Evolutionary conservation across 2,113 vertebrate genomes (phyloP).

Genomic region (Spea bombifrons): DNA sequence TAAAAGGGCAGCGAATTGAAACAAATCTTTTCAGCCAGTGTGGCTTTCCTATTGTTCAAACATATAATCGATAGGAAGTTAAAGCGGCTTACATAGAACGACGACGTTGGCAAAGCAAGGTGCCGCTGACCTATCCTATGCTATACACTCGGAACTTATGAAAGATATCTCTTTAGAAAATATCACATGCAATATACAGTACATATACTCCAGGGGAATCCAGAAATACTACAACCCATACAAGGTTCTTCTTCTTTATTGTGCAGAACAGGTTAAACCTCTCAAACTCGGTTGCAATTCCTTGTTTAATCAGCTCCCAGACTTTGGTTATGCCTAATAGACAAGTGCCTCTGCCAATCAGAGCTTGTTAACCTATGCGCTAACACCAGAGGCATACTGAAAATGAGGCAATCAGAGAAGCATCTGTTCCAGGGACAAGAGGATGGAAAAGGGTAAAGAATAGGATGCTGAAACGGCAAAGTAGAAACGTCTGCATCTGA

Average conservation of each 20-base stretch:
- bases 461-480: constrained; percentile 7
- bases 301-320: constrained; percentile 33
- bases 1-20: constrained; percentile 26
- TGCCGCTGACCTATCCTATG: neutral
- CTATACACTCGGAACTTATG: neutral
- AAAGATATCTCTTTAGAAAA: neutral
- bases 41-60: constrained; percentile 24
- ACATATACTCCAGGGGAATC: neutral
- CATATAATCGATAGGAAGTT: constrained; percentile 15
- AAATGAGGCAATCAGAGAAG: constrained; percentile 44
- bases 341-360: constrained; percentile 47
- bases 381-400: constrained; percentile 35
- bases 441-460: constrained; percentile 21
- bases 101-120: neutral
- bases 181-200: neutral
- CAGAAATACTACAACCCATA: neutral
- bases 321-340: constrained; percentile 38
- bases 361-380: constrained; percentile 42
- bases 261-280: constrained; percentile 31
- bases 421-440: constrained; percentile 37
- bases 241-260: neutral
- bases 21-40: constrained; percentile 10
- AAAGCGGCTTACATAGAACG: neutral
- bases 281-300: constrained; percentile 21
- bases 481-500: constrained; percentile 20